Base-by-base conservation (phyloP, 1,140 invertebrate genomes). In the Zaprionus kolodkinae region DNA sequence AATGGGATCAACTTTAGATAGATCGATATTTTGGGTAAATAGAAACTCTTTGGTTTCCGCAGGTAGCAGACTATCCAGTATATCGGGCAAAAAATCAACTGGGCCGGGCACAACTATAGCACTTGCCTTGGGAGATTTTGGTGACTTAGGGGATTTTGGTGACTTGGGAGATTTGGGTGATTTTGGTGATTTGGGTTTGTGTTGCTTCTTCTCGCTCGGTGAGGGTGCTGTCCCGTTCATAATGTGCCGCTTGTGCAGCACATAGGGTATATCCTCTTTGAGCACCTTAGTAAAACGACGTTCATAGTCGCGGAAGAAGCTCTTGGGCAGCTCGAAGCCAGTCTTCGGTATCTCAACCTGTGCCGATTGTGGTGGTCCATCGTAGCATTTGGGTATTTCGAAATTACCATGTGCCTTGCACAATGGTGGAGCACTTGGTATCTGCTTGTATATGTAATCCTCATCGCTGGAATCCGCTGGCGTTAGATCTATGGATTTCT, bases 401-500 rank as follows among this genome's bases (percentile, higher is more conserved):
- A 95, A 96, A 91, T 95, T 95, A 2, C 95, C 95, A 69, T 95
- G 94, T 4, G 91, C 92, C 94, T 95, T 67, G 93, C 95, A 66
- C 93, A 96, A 95, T 0, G 95, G 95, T 0, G 95, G 95, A 38
- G 95, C 95, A 78, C 95, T 95, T 0, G 95, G 95, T 76, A 95
- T 95, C 92, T 96, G 95, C 63, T 95, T 94, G 76, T 95, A 95
- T 40, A 96, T 94, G 73, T 95, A 95, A 82, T 96, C 96, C 91
- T 96, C 96, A 81, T 97, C 96, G 33, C 96, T 96, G 1, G 83
- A 87, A 92, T 96, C 96, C 0, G 96, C 96, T 1, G 96, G 96
- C 10, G 96, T 97, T 6, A 97, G 92, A 87, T 97, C 96, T 71
- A 97, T 97, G 0, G 96, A 97, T 88, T 97, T 97, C 79, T 97